phyloP scores from a whole-genome alignment of 2,888 invertebrate species.

The Timandra comae region DNA sequence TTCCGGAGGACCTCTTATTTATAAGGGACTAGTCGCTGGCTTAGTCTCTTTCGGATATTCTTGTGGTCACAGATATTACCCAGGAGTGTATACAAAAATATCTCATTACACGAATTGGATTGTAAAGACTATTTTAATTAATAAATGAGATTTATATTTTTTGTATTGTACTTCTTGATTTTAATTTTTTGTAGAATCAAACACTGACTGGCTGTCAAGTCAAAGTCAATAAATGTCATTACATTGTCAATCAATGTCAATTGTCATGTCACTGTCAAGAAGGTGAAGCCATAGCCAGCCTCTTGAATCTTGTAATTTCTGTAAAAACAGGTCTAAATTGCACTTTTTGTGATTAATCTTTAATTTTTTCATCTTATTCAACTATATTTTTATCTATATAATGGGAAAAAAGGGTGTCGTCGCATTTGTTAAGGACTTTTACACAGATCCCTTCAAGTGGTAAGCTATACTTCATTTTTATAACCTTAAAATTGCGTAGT shows the following conservation, averaged over 20 bases:
- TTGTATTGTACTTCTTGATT: no score
- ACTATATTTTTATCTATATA: constrained; percentile 48
- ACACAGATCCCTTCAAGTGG: constrained; percentile 88
- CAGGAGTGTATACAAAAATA: constrained; percentile 65
- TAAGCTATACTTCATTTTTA: constrained; percentile 55
- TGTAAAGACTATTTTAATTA: constrained; percentile 42
- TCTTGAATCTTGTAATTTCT: no score
- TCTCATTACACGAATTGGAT: constrained; percentile 64
- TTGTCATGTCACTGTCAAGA: no score
- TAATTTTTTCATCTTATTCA: no score
- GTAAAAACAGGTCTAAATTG: no score
- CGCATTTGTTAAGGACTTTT: constrained; percentile 79
- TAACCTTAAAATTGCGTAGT: constrained; percentile 23
- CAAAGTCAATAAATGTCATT: not conserved
- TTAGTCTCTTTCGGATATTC: constrained; percentile 64
- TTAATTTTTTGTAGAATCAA: no score
- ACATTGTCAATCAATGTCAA: constrained; percentile 4
- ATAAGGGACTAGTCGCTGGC: constrained; percentile 61
- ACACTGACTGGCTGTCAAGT: no score
- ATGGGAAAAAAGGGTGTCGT: constrained; percentile 79
- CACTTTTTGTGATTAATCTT: no score
- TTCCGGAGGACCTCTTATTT: constrained; percentile 63
- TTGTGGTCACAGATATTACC: constrained; percentile 58
- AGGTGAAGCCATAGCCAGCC: no score
- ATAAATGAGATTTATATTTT: no score